Evolutionary conservation across 1,140 invertebrate genomes (phyloP).

Genomic region (Drosophila persimilis): DNA sequence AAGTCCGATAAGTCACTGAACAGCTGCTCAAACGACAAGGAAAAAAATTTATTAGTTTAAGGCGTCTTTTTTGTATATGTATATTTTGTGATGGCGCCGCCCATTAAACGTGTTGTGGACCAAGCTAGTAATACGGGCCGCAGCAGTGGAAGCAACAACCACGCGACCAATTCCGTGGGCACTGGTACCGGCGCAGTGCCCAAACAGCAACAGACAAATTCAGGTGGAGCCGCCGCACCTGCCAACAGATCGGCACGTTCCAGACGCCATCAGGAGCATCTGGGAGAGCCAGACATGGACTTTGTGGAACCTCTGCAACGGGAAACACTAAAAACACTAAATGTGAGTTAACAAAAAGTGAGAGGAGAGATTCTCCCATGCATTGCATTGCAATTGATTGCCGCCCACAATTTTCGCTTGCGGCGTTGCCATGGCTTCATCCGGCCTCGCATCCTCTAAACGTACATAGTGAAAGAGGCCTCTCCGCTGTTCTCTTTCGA

Average conservation of each 20-base stretch:
- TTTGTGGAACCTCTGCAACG: constrained; percentile 58
- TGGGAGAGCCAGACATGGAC: constrained; percentile 60
- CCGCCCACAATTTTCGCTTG: constrained; percentile 2
- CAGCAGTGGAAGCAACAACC: constrained; percentile 29
- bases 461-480: constrained; percentile 2
- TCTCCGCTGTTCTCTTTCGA: constrained; percentile 32
- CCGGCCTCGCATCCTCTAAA: not conserved
- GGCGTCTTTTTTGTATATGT: constrained; percentile 21
- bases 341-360: constrained; percentile 53
- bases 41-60: constrained; percentile 4
- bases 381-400: not conserved
- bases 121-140: constrained; percentile 39
- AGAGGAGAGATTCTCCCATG: not conserved
- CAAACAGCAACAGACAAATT: constrained; percentile 38
- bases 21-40: constrained; percentile 27
- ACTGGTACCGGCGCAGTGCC: constrained; percentile 50
- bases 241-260: constrained; percentile 29
- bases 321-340: constrained; percentile 60
- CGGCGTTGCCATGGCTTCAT: constrained; percentile 48
- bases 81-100: constrained; percentile 60
- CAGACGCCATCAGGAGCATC: constrained; percentile 53
- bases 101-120: constrained; percentile 47
- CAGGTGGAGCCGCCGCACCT: constrained; percentile 12
- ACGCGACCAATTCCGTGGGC: constrained; percentile 19
- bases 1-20: no score